Evolutionary conservation across 2,797 vertebrate species (phyloP), one percentile per base, ranked within the genome.

Genomic region (Sebastes kiyomatsui): DNA sequence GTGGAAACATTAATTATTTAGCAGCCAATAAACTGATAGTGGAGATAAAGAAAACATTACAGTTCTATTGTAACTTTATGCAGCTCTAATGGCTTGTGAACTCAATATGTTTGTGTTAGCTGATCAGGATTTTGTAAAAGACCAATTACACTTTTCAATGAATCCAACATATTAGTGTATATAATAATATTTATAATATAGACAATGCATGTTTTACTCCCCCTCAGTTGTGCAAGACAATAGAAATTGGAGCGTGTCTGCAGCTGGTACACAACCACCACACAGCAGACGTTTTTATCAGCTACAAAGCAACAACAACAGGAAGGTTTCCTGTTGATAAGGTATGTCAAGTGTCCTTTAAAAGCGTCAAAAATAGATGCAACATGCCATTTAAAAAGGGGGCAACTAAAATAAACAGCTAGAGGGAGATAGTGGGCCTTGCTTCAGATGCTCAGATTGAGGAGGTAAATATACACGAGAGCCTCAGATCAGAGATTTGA

Each of bases 351-450:
- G 84, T 35, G 76, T 62, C 71, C 70, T 78, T 81, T 86, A 66
- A 87, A 88, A 64, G 77, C 72, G 25, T 82, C 72, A 67, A 56
- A 90, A 93, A 93, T 90, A 89, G 82, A 88, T 27, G 23, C 69
- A 83, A 60, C 54, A 6, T 56, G 42, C 38, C 35, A 5, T 72
- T 79, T 69, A 62, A 73, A 60, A 38, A 38, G 35, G 23, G 42
- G 35, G 6, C 14, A 58, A 33, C 46, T 66, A n/a, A 84, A 77
- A 89, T 87, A 83, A 86, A 80, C 77, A 86, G 82, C 81, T 72
- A 82, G 79, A 83, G 62, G 84, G 86, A 86, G 88, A 87, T 82
- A 81, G 23, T 23, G 66, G 70, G 58, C 22, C 32, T 84, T 27
- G 14, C 25, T 59, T 72, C 5, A 74, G 52, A 28, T 38, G 54